These are phyloP conservation scores for Anoncus sp. DNA, from an alignment of 2,888 invertebrate species.

Conservation along the genomic window DNA sequence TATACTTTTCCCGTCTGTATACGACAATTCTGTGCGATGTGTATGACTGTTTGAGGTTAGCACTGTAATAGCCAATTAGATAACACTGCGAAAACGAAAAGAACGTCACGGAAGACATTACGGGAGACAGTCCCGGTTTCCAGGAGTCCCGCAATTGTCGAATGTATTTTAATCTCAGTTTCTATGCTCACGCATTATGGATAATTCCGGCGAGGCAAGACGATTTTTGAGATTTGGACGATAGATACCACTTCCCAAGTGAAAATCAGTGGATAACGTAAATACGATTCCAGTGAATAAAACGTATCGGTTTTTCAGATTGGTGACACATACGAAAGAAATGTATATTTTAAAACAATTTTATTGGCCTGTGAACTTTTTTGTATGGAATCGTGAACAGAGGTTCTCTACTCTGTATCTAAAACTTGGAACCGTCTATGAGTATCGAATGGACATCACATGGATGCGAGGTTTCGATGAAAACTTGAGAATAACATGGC, in stretches of 20 bases:
- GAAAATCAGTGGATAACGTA: slow-evolving; percentile 32
- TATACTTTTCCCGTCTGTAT: background rate
- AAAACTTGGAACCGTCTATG: background rate
- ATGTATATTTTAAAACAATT: background rate
- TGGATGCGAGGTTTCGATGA: slow-evolving; percentile 29
- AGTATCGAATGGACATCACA: slow-evolving; percentile 12
- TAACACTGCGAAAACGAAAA: background rate
- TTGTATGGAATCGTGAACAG: slow-evolving; percentile 13
- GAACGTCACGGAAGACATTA: background rate
- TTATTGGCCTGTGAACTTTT: background rate
- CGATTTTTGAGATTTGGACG: slow-evolving; percentile 1
- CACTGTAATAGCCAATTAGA: background rate
- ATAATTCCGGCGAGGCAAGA: slow-evolving; percentile 18
- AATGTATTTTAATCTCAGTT: slow-evolving; percentile 41
- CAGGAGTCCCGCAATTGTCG: slow-evolving; percentile 15
- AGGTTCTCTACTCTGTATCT: background rate
- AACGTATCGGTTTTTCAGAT: slow-evolving; percentile 1
- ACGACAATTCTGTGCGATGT: background rate
- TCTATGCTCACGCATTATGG: slow-evolving; percentile 16
- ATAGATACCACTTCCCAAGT: slow-evolving; percentile 1
- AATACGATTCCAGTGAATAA: slow-evolving; percentile 1
- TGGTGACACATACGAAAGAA: background rate
- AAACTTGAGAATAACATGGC: slow-evolving; percentile 40
- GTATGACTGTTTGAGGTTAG: background rate
- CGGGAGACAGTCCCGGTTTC: background rate